These are phyloP conservation scores for Leptogaster cylindrica DNA, from an alignment of 2,888 invertebrate species.

Conservation along the genomic window DNA sequence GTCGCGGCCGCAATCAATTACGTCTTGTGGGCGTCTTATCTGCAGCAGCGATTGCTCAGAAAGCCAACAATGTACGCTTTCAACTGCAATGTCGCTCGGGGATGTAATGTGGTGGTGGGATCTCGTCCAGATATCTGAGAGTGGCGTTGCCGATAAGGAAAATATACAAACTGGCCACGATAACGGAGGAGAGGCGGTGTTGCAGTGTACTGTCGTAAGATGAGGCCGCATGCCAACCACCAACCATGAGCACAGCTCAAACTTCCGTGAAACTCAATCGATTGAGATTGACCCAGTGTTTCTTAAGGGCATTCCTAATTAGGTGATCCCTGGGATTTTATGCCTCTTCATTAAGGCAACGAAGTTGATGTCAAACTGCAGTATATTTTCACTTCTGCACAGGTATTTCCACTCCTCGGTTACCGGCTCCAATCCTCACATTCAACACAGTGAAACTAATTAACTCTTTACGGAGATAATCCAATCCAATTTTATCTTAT, in stretches of 20 bases:
- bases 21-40: conserved; percentile 46
- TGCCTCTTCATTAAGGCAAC: no score
- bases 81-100: no score
- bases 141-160: not conserved
- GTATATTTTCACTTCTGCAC: no score
- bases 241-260: not conserved
- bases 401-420: no score
- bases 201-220: no score
- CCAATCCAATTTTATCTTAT: no score
- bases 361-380: no score
- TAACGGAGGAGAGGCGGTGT: no score
- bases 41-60: conserved; percentile 3
- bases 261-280: conserved; percentile 11
- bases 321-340: conserved; percentile 23
- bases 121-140: not conserved
- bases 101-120: conserved; percentile 25
- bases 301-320: conserved; percentile 21
- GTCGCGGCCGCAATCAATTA: conserved; percentile 44
- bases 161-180: not conserved
- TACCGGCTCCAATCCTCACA: no score
- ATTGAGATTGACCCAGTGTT: not conserved
- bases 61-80: no score
- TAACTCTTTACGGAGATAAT: conserved; percentile 13
- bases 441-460: no score
- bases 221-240: no score